Evolutionary conservation across 23 tunicate genomes (phyloP), one percentile per base, ranked within the genome.

Genomic region (Clavelina lepadiformis): DNA sequence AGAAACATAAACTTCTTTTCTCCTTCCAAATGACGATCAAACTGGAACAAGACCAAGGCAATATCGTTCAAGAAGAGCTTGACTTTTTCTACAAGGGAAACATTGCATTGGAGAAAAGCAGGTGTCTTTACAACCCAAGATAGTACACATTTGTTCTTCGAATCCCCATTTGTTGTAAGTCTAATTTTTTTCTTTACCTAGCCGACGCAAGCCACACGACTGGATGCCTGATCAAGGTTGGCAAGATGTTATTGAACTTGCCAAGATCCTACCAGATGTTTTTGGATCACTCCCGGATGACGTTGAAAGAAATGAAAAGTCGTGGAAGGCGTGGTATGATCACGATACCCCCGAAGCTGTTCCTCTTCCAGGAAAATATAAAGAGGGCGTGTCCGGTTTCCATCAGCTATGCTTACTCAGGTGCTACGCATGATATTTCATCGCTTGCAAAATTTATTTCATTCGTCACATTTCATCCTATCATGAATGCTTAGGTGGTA

Each of bases 1-100:
- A 94, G 82, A 86, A 81, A 46, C 99, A 94, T 69, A 94, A 94
- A 38, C 80, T 94, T 11, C 78, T 82, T 33, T 94, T 94, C 62
- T 86, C 99, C 19, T 94, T 94, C 78, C 99, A 94, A 80, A 94
- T 94, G 99, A 86, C 96, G 31, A 94, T 86, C 29, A 94, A 94
- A 60, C 63, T 94, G 50, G 85, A 73, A 1, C 99, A 94, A 66
- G 99, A 94, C 50, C 67, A 80, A 33, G 95, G 95, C 15, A 51
- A 68, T 19, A 89, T 81, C 49, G 58, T 52, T 6, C 99, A 94
- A 50, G 96, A 89, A 44, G 89, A 86, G 56, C 80, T 94, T 0
- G 99, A 94, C 55, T 94, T 94, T 77, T 94, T 94, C 77, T 81
- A 86, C 91, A 94, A 94, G 51, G 99, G 99, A 64, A 94, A 94